A percentile compares a stretch with the other conserved stretches of the same genome.
Evolutionary conservation across 2,797 vertebrate genomes (phyloP).

Genomic region (Anableps anableps): DNA sequence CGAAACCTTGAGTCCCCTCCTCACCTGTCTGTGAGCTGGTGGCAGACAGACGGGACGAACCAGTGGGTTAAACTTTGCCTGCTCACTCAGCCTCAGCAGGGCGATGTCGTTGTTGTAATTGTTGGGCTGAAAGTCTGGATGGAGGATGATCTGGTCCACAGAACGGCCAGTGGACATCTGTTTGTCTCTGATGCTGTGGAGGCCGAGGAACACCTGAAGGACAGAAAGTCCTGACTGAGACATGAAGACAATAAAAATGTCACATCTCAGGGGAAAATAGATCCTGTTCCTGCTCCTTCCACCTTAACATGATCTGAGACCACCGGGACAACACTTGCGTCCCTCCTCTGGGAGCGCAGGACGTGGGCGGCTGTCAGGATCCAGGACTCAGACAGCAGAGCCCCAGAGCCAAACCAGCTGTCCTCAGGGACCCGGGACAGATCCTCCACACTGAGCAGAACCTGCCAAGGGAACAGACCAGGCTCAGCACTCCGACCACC

Average conservation of each 20-base stretch:
- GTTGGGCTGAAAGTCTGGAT: conserved; percentile 89
- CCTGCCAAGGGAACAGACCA: conserved; percentile 96
- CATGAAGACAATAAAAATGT: neutral
- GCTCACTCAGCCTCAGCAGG: conserved; percentile 86
- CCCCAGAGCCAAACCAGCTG: conserved; percentile 94
- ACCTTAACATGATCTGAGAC: conserved; percentile 85
- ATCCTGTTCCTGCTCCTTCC: neutral
- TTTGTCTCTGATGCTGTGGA: conserved; percentile 84
- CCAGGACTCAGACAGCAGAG: conserved; percentile 90
- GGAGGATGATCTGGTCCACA: conserved; percentile 86
- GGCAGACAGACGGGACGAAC: conserved; percentile 91
- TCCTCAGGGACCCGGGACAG: conserved; percentile 89
- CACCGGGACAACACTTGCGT: conserved; percentile 86
- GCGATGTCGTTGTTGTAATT: conserved; percentile 97
- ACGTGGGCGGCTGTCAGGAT: conserved; percentile 94
- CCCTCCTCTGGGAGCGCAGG: conserved; percentile 90
- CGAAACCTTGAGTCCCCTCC: neutral
- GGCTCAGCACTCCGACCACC: conserved; percentile 86
- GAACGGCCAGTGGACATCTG: conserved; percentile 80
- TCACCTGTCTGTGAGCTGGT: conserved; percentile 69
- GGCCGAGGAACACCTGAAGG: conserved; percentile 84
- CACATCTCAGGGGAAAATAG: neutral
- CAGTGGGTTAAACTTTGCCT: conserved; percentile 77
- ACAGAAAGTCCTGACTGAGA: neutral
- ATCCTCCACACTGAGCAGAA: conserved; percentile 91